Base-by-base conservation (phyloP, 2,888 invertebrate genomes). In the Aleiodes testaceus region DNA sequence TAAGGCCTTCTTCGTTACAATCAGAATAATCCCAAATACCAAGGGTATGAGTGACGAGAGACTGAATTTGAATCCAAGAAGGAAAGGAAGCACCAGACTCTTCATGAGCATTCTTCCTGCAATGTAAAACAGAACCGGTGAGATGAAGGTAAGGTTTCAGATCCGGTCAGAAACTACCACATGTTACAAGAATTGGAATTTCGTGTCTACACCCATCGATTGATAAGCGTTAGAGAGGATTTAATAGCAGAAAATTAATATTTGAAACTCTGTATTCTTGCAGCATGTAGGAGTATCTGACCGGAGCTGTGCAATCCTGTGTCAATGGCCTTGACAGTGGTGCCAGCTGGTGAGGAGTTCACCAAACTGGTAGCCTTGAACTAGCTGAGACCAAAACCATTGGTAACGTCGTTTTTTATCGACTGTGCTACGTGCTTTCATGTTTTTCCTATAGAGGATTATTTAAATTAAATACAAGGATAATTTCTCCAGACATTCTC, bases 41-140 rank as follows among this genome's bases (percentile, higher is more conserved):
- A 95, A 82, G 0, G 95, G 95, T 14, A 95, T 87, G 72, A 95
- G 84, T 0, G 94, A 93, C 1, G 92, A 91, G 52, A 95, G 87
- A 81, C 94, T 94, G 82, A 95, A 94, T 87, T 95, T 95, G 77
- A 95, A 90, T 6, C 95, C 95, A 11, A 95, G 89, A 1, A 95
- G 89, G 79, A 95, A 91, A 22, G 95, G 95, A 16, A 95, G 88
- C n/a, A 95, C 81, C 69, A 94, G 91, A 75, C 93, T 93, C 77
- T 92, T 90, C 66, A 94, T 90, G 74, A 95, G 81, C 26, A 94
- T 87, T 16, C 92, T 91, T 76, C 92, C 95, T 95, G 90, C 74
- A 92, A 92, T 72, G 70, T 69, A 49, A 69, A 67, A 76, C n/a
- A 42, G n/a, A 70, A 78, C 61, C 74, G 66, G 30, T 65, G 65